Percentiles rank a stretch among this genome's conserved stretches.
phyloP scores from a whole-genome alignment of 1,140 invertebrate genomes.

The Limonius californicus region DNA sequence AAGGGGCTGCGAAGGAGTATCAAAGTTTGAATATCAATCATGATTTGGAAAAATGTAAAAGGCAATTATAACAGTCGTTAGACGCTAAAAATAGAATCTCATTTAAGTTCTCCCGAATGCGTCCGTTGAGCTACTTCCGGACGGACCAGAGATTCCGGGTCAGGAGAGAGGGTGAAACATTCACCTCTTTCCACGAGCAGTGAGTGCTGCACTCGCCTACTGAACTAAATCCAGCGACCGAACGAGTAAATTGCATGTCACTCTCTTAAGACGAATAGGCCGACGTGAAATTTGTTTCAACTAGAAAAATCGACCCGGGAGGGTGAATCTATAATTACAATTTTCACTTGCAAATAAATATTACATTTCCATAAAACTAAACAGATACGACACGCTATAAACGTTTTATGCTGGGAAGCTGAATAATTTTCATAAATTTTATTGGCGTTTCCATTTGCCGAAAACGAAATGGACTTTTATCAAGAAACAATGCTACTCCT shows the following conservation, averaged over 20 bases:
- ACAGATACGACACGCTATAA: too few relatives aligned
- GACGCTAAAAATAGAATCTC: slow-evolving; percentile 6
- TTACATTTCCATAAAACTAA: background rate
- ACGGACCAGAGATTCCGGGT: slow-evolving; percentile 1
- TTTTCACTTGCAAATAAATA: background rate
- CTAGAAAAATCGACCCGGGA: slow-evolving; percentile 19
- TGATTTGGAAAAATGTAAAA: too few relatives aligned
- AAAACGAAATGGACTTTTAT: too few relatives aligned
- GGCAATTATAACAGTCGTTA: background rate
- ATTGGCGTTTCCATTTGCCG: too few relatives aligned
- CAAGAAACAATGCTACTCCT: too few relatives aligned
- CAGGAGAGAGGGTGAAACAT: slow-evolving; percentile 8
- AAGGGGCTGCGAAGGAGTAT: too few relatives aligned
- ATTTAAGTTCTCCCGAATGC: slow-evolving; percentile 5
- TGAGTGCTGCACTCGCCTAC: slow-evolving; percentile 23
- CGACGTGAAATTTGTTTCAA: slow-evolving; percentile 41
- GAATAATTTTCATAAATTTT: too few relatives aligned
- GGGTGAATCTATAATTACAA: slow-evolving; percentile 12
- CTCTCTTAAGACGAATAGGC: slow-evolving; percentile 38
- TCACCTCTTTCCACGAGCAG: slow-evolving; percentile 4
- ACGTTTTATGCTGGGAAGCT: too few relatives aligned
- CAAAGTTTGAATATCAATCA: background rate
- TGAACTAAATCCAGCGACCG: slow-evolving; percentile 34
- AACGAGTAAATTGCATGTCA: slow-evolving; percentile 41
- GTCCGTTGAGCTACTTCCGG: slow-evolving; percentile 3